Evolutionary conservation across 2,888 invertebrate species (phyloP), one percentile per base, ranked within the genome.

Genomic region (Plusia festucae): DNA sequence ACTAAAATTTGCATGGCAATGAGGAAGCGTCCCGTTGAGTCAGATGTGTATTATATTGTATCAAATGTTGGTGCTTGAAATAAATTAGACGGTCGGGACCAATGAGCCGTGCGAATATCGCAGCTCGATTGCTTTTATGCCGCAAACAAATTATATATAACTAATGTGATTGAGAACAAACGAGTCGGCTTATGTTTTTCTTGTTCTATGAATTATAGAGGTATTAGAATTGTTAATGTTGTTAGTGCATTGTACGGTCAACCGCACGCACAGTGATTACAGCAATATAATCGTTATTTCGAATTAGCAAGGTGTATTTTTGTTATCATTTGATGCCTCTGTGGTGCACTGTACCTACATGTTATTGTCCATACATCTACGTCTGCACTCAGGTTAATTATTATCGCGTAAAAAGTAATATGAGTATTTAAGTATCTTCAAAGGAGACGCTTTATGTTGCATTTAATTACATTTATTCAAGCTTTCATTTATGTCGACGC

Each of bases 61-160:
- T 79, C 77, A 79, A 83, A 82, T 79, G 75, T 79, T 75, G 56
- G 27, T 69, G 76, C 73, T 79, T 73, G 73, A 78, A 81, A 83
- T 81, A 82, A 82, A 83, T 82, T 80, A 78, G 78, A 72, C 60
- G 66, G 46, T 66, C 72, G 73, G 60, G 63, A 66, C 68, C 82
- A 82, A 81, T 80, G 82, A 83, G 81, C 76, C 86, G 88, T 90
- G 89, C 79, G 87, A 89, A 88, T 79, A 84, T 83, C 72, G 79
- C 67, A 60, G 70, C 81, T 84, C 73, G 83, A 86, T 86, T 87
- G 85, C 76, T 79, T 79, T 82, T 79, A 84, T 85, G 77, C 72
- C 66, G 65, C 34, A 34, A 60, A 53, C 52, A 61, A 74, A 71
- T 74, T 63, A 69, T 63, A 76, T 72, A 60, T 77, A 70, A 67